Conservation (phyloP, 64 coral and sea anemone genomes). For the Dendronephthya gigantea region DNA sequence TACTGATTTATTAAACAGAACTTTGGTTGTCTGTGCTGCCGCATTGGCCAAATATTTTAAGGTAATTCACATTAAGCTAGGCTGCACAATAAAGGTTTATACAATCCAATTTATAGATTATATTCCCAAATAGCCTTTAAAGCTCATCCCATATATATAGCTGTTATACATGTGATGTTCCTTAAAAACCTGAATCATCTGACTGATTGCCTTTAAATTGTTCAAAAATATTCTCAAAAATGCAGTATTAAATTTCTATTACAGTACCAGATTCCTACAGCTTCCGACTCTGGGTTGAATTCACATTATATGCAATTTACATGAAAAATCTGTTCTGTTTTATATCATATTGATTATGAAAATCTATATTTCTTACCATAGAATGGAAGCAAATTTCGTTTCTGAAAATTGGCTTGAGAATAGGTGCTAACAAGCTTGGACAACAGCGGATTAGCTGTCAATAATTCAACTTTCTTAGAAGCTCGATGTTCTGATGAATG, state of each 20-base stretch:
- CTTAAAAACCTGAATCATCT: too few species aligned
- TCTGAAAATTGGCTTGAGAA: background rate
- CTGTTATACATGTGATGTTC: too few species aligned
- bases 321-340: too few species aligned
- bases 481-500: background rate
- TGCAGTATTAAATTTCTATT: background rate
- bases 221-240: background rate
- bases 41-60: too few species aligned
- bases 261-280: background rate
- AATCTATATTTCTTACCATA: background rate
- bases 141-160: too few species aligned
- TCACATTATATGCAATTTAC: background rate
- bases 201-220: too few species aligned
- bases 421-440: background rate
- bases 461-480: background rate
- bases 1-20: too few species aligned
- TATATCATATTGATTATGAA: background rate
- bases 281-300: background rate
- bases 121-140: too few species aligned
- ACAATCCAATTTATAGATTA: too few species aligned
- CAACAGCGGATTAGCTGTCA: background rate
- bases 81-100: too few species aligned
- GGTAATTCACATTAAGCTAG: too few species aligned
- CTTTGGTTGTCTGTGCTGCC: too few species aligned
- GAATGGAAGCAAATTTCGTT: background rate